phyloP scores from a whole-genome alignment of 2,888 invertebrate genomes.

The Cyaniris semiargus region DNA sequence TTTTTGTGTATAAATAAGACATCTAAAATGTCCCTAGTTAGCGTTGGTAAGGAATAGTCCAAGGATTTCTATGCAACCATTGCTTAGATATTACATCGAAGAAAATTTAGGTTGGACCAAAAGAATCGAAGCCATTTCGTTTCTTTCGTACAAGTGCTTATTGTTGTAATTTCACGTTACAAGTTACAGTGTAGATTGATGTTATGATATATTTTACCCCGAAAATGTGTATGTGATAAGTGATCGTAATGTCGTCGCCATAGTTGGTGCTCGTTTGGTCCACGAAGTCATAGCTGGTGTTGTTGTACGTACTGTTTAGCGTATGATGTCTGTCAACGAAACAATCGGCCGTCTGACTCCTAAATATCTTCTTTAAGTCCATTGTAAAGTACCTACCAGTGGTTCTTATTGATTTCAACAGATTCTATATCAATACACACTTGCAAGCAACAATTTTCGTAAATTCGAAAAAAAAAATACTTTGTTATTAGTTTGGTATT shows the following conservation, averaged over 20 bases:
- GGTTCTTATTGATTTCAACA: slow-evolving; percentile 16
- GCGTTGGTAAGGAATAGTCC: slow-evolving; percentile 68
- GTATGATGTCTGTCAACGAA: slow-evolving; percentile 64
- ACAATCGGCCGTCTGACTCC: slow-evolving; percentile 46
- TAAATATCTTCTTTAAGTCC: slow-evolving; percentile 33
- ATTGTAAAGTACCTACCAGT: not conserved
- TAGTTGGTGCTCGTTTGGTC: slow-evolving; percentile 66
- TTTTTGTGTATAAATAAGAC: slow-evolving; percentile 61
- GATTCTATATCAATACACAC: not conserved
- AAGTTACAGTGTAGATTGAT: slow-evolving; percentile 41
- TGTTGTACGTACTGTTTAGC: slow-evolving; percentile 67
- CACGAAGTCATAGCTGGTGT: slow-evolving; percentile 66
- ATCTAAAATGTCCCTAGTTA: slow-evolving; percentile 72
- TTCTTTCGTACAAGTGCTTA: slow-evolving; percentile 59
- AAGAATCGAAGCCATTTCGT: slow-evolving; percentile 77
- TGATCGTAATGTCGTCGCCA: slow-evolving; percentile 66
- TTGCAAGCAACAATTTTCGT: slow-evolving; percentile 19
- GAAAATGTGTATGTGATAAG: slow-evolving; percentile 48
- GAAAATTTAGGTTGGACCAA: slow-evolving; percentile 71
- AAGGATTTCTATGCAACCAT: slow-evolving; percentile 45
- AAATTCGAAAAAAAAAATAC: not conserved
- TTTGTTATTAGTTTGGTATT: not conserved
- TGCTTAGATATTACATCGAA: slow-evolving; percentile 50
- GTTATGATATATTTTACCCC: slow-evolving; percentile 40
- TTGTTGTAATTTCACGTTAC: slow-evolving; percentile 43